phyloP scores from a whole-genome alignment of 35 echinoderm and acorn worm genomes.

The Acanthaster planci region DNA sequence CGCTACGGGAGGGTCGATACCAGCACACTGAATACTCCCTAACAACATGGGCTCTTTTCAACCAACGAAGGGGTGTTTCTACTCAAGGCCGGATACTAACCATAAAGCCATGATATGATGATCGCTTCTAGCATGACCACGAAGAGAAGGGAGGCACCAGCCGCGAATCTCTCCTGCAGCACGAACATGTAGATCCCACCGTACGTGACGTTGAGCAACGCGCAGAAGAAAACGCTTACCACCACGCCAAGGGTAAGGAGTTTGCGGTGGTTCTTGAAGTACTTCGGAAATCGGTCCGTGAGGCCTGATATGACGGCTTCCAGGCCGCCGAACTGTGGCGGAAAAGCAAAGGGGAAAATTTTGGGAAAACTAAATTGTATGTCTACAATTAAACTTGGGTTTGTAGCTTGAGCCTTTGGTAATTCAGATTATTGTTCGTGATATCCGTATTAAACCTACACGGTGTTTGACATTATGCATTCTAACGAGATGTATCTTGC shows the following conservation, averaged over 20 bases:
- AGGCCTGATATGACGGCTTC: constrained; percentile 84
- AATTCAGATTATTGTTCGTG: too few relatives aligned
- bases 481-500: too few relatives aligned
- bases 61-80: too few relatives aligned
- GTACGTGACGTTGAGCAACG: constrained; percentile 77
- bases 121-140: constrained; percentile 81
- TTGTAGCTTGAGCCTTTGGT: too few relatives aligned
- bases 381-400: too few relatives aligned
- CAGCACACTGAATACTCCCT: constrained; percentile 33
- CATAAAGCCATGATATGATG: constrained; percentile 85
- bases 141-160: constrained; percentile 66
- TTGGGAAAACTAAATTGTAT: neutral
- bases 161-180: constrained; percentile 68
- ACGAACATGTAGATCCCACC: constrained; percentile 90
- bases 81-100: constrained; percentile 42
- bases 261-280: constrained; percentile 72
- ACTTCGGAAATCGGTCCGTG: constrained; percentile 65
- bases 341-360: neutral
- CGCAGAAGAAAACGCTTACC: constrained; percentile 56
- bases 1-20: neutral
- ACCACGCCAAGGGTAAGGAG: constrained; percentile 60
- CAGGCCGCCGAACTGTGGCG: constrained; percentile 81
- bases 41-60: constrained; percentile 19
- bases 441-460: too few relatives aligned
- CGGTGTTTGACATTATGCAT: too few relatives aligned